A percentile compares a stretch with the other conserved stretches of the same genome.
phyloP scores from a whole-genome alignment of 35 echinoderm and acorn worm genomes.

The Heliocidaris tuberculata region DNA sequence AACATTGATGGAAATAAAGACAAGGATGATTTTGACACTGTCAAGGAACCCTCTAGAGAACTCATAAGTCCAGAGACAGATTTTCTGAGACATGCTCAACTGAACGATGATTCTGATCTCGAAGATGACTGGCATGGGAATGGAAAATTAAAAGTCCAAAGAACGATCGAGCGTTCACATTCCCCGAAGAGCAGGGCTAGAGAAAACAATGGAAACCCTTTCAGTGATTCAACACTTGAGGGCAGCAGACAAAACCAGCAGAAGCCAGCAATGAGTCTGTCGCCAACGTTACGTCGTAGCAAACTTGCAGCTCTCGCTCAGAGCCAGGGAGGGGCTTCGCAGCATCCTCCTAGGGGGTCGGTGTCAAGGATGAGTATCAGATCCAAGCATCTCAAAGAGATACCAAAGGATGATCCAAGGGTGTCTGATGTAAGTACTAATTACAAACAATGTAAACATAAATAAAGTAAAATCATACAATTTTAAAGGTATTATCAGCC shows the following conservation, averaged over 20 bases:
- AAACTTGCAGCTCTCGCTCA: conserved; percentile 29
- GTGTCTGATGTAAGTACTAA: conserved; percentile 82
- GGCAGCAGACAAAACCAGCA: neutral
- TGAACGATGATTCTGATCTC: neutral
- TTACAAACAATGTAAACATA: neutral
- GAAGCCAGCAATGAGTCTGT: conserved; percentile 30
- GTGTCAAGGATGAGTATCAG: conserved; percentile 85
- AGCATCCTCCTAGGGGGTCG: conserved; percentile 40
- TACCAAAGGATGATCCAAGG: conserved; percentile 89
- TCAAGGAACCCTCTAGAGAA: neutral
- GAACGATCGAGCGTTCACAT: conserved; percentile 6
- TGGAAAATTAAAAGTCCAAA: conserved; percentile 9
- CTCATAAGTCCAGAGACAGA: conserved; percentile 43
- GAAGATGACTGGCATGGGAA: conserved; percentile 10
- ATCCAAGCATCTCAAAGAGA: conserved; percentile 88
- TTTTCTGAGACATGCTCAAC: conserved; percentile 29
- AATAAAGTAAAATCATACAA: neutral
- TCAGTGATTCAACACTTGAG: neutral
- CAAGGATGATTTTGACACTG: conserved; percentile 1
- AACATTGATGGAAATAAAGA: neutral
- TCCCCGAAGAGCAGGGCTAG: neutral
- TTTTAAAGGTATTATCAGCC: no score
- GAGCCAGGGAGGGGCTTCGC: conserved; percentile 28
- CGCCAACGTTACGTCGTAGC: conserved; percentile 44
- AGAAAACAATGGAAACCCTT: neutral